These are phyloP conservation scores for Sweltsa coloradensis DNA, from an alignment of 1,140 invertebrate species.

Conservation along the genomic window DNA sequence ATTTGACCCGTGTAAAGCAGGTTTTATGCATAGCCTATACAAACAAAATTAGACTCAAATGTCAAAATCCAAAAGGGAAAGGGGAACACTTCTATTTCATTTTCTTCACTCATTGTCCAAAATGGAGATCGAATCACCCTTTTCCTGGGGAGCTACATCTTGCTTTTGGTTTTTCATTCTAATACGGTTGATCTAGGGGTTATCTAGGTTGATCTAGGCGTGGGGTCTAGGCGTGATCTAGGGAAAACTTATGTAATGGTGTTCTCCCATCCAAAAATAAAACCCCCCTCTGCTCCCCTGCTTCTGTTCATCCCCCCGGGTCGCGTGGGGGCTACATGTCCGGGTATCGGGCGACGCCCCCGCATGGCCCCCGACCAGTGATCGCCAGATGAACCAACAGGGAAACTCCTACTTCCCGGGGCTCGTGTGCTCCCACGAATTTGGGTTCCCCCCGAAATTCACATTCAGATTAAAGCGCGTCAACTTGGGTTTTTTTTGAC, in stretches of 20 bases:
- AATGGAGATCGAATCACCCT: not conserved
- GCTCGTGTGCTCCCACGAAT: too few relatives aligned
- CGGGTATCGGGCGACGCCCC: slow-evolving; percentile 1
- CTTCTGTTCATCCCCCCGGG: slow-evolving; percentile 4
- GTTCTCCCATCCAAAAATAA: not conserved
- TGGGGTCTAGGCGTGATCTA: too few relatives aligned
- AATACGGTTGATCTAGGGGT: not conserved
- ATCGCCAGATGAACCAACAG: too few relatives aligned
- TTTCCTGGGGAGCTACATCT: not conserved
- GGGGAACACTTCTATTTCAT: too few relatives aligned
- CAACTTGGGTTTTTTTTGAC: too few relatives aligned
- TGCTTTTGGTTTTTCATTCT: not conserved
- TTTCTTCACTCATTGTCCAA: not conserved
- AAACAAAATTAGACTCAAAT: too few relatives aligned
- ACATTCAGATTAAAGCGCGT: too few relatives aligned
- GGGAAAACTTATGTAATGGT: not conserved
- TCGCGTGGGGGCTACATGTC: not conserved
- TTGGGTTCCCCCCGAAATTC: too few relatives aligned
- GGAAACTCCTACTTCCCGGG: too few relatives aligned
- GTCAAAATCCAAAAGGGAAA: too few relatives aligned
- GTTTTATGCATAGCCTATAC: too few relatives aligned
- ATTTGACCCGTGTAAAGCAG: too few relatives aligned
- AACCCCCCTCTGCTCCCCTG: slow-evolving; percentile 1
- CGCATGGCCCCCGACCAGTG: slow-evolving; percentile 6
- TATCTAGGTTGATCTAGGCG: not conserved